Conservation (phyloP, 1,140 invertebrate genomes). For the Sogatella furcifera region DNA sequence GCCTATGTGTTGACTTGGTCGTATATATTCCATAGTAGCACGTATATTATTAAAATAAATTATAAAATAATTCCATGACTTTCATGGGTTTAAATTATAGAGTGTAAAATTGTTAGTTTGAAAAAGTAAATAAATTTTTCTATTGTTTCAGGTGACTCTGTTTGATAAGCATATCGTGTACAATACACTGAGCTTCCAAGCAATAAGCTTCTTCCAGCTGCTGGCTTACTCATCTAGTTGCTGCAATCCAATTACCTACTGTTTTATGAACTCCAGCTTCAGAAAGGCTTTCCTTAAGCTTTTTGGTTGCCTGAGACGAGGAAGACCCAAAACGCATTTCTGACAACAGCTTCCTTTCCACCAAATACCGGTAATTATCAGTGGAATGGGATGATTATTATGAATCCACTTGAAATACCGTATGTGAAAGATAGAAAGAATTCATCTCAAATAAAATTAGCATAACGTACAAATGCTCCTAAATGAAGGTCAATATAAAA, state of each 20-base stretch:
- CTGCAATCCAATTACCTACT: slow-evolving; percentile 66
- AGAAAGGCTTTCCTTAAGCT: slow-evolving; percentile 46
- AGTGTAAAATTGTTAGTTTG: no score
- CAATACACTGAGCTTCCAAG: slow-evolving; percentile 36
- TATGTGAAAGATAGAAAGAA: no score
- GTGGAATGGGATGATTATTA: no score
- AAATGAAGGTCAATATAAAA: no score
- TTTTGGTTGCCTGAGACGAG: slow-evolving; percentile 36
- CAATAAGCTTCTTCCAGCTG: slow-evolving; percentile 46
- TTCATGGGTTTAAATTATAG: no score
- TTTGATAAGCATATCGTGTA: slow-evolving; percentile 44
- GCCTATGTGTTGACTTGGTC: no score
- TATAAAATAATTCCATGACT: no score
- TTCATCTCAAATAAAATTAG: no score
- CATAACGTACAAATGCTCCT: no score
- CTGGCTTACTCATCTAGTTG: slow-evolving; percentile 56
- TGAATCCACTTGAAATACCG: no score
- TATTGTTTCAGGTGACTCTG: slow-evolving; percentile 33
- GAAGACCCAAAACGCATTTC: slow-evolving; percentile 9
- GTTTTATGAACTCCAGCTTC: slow-evolving; percentile 63
- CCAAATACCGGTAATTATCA: neutral
- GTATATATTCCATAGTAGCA: no score
- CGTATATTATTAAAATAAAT: no score
- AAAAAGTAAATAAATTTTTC: neutral
- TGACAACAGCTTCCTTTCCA: slow-evolving; percentile 6